Conservation (phyloP, 2,888 invertebrate genomes). For the Tachina lurida region DNA sequence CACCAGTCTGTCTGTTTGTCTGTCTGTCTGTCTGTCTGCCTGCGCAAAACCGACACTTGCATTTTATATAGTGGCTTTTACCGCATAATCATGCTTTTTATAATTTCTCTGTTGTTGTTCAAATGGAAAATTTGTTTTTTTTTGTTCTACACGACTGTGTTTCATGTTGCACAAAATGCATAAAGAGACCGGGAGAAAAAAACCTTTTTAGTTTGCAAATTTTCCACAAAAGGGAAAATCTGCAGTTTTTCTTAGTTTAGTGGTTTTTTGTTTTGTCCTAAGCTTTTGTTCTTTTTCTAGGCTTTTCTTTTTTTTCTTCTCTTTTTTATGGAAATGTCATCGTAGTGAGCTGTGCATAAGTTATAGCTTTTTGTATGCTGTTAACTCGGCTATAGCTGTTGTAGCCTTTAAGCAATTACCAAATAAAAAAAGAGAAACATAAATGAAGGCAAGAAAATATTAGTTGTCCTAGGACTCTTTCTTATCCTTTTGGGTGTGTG, state of each 20-base stretch:
- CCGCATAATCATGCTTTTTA: conserved; percentile 66
- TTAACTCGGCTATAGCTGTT: conserved; percentile 49
- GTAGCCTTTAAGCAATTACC: conserved; percentile 57
- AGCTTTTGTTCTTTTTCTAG: conserved; percentile 1
- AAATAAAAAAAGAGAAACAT: conserved; percentile 8
- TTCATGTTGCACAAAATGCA: conserved; percentile 27
- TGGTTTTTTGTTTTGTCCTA: conserved; percentile 46
- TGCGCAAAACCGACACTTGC: conserved; percentile 33
- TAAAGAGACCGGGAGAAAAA: not conserved
- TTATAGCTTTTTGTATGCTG: conserved; percentile 55
- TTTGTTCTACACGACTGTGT: conserved; percentile 41
- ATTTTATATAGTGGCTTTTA: conserved; percentile 55
- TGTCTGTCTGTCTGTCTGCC: conserved; percentile 1
- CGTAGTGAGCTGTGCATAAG: conserved; percentile 46
- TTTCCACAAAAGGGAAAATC: conserved; percentile 57
- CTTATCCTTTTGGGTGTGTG: not conserved
- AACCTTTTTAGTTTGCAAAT: conserved; percentile 51
- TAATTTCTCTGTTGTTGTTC: conserved; percentile 56
- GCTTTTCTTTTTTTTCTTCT: not conserved
- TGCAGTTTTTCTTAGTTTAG: conserved; percentile 66
- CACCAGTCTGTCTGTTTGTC: not conserved
- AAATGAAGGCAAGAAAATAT: conserved; percentile 47
- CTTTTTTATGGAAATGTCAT: conserved; percentile 48
- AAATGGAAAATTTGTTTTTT: conserved; percentile 52
- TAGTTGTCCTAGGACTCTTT: conserved; percentile 40